phyloP scores from a whole-genome alignment of 2,113 vertebrate species.

The Typhlomys cinereus region DNA sequence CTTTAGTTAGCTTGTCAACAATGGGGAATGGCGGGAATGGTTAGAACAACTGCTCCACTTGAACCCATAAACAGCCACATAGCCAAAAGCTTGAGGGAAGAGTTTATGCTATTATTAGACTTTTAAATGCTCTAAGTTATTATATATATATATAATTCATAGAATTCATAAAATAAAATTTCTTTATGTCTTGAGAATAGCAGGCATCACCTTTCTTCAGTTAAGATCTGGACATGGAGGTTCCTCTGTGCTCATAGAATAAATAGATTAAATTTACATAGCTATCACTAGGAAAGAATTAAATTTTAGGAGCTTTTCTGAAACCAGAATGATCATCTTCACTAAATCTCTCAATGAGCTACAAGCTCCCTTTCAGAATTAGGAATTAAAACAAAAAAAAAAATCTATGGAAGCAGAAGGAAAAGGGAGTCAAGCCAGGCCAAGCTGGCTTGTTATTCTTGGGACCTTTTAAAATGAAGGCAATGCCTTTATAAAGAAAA shows the following conservation, averaged over 20 bases:
- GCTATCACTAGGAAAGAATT: neutral
- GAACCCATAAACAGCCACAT: neutral
- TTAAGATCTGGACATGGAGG: neutral
- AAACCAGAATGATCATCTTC: constrained; percentile 19
- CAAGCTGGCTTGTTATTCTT: constrained; percentile 43
- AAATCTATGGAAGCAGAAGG: neutral
- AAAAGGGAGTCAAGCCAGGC: neutral
- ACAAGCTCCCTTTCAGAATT: neutral
- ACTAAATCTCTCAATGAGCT: neutral
- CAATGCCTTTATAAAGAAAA: constrained; percentile 17
- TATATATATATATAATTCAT: no score
- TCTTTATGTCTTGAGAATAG: constrained; percentile 1
- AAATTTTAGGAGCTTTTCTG: constrained; percentile 44
- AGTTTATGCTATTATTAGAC: neutral
- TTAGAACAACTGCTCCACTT: constrained; percentile 47
- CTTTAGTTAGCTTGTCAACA: constrained; percentile 75
- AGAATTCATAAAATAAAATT: neutral
- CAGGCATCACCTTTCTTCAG: neutral
- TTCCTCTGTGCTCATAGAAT: neutral
- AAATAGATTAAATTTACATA: neutral
- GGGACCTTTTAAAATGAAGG: constrained; percentile 39
- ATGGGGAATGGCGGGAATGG: constrained; percentile 50
- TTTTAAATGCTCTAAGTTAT: constrained; percentile 32
- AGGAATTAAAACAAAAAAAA: neutral
- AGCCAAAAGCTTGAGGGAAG: neutral